Evolutionary conservation across 2,888 invertebrate species (phyloP).

Genomic region (Drosophila mettleri): DNA sequence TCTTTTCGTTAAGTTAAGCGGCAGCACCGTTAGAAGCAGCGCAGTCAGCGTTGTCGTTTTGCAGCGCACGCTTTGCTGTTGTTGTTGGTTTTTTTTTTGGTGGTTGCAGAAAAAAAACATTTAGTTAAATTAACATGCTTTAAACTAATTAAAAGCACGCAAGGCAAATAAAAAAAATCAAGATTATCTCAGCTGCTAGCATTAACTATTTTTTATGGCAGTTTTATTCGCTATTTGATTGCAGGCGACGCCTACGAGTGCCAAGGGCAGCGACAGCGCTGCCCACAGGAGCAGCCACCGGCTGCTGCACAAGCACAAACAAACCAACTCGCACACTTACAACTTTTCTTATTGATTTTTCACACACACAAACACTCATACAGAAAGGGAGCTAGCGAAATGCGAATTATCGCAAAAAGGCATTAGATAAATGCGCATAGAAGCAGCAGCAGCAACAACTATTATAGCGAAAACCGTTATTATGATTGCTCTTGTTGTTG

Average conservation of each 20-base stretch:
- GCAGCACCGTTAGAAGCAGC: conserved; percentile 53
- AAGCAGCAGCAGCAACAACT: conserved; percentile 9
- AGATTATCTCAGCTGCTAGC: conserved; percentile 17
- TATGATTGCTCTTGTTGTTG: conserved; percentile 20
- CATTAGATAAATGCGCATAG: conserved; percentile 29
- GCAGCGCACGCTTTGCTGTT: conserved; percentile 37
- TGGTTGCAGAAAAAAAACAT: conserved; percentile 42
- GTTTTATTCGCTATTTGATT: conserved; percentile 9
- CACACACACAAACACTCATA: conserved; percentile 44
- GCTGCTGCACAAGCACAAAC: conserved; percentile 62
- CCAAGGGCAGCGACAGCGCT: conserved; percentile 10
- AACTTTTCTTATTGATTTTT: conserved; percentile 54
- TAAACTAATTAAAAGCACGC: conserved; percentile 72
- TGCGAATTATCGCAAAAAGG: conserved; percentile 32
- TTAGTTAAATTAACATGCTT: conserved; percentile 51
- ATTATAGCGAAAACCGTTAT: conserved; percentile 8
- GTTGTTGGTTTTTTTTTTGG: conserved; percentile 25
- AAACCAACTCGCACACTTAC: conserved; percentile 18
- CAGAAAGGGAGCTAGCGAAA: conserved; percentile 27
- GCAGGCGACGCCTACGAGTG: conserved; percentile 26
- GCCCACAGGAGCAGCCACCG: conserved; percentile 40
- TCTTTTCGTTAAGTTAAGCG: conserved; percentile 38
- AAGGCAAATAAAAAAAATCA: conserved; percentile 19
- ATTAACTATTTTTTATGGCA: not conserved
- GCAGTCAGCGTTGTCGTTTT: conserved; percentile 23